Base-by-base conservation (phyloP, 2,888 invertebrate species). In the Tetragonisca angustula region DNA sequence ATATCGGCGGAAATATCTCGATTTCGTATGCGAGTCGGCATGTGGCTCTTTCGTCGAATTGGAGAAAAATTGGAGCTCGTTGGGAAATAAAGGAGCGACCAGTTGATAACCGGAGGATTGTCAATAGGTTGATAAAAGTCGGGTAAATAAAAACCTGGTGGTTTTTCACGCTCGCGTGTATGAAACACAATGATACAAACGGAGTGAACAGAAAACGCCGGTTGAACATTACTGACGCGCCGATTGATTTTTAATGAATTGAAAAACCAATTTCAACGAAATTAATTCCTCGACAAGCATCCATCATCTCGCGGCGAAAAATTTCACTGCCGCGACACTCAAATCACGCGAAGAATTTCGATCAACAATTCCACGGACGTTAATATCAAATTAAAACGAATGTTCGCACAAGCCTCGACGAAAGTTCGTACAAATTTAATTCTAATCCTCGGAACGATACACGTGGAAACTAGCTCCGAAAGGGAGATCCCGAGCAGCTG, bases 401-500 rank as follows among this genome's bases (percentile, higher is more conserved):
- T 17, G 15, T 4, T 6, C 52, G 32, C 2, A 27, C 27, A 27
- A 27, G 27, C 43, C 54, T 36, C 36, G n/a, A 3, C 4, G 19
- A 56, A 43, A 62, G 32, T 67, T 77, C 61, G 70, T 79, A 69
- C 79, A 80, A 85, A 80, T 83, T 77, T 76, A 73, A 83, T 80
- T 77, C 56, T 74, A 79, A 83, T 80, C 74, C 64, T 24, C 19
- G 3, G 59, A 56, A 49, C 74, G 32, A 54, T 21, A 11, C 62
- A 32, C 50, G 76, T 52, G 84, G 32, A 81, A 21, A 85, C 84
- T 80, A 81, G 84, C 84, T 78, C 54, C 54, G 74, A 86, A 85
- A 77, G 77, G 72, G 70, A 77, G 78, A 65, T 69, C 70, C 70
- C 75, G 59, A 56, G 76, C 88, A 88, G 88, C 88, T 88, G 88